phyloP scores from a whole-genome alignment of 1,140 invertebrate genomes.

The Eumeta japonica region DNA sequence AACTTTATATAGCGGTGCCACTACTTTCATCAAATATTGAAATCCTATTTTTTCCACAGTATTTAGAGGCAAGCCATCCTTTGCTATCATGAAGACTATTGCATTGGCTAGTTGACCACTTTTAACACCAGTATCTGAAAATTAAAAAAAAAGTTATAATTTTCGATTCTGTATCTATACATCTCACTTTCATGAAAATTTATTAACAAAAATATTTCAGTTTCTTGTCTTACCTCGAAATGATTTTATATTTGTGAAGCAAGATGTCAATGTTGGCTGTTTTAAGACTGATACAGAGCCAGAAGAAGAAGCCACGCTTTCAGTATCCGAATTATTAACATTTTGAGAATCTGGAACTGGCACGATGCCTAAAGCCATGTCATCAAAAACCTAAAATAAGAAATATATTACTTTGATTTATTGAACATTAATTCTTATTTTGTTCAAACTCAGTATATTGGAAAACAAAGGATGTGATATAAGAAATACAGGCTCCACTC shows the following conservation, averaged over 20 bases:
- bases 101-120: no score
- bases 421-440: constrained; percentile 7
- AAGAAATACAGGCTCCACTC: constrained; percentile 10
- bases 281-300: constrained; percentile 12
- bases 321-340: no score
- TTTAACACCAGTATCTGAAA: constrained; percentile 9
- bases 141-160: constrained; percentile 6
- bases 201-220: no score
- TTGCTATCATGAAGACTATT: no score
- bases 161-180: no score
- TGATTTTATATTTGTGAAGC: constrained; percentile 12
- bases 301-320: constrained; percentile 13
- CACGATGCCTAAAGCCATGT: constrained; percentile 4
- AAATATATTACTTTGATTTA: constrained; percentile 7
- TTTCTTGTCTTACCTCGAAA: constrained; percentile 12
- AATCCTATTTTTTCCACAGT: no score
- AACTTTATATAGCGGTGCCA: constrained; percentile 11
- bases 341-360: no score
- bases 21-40: constrained; percentile 17
- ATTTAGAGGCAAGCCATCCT: no score
- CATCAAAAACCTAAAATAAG: constrained; percentile 8
- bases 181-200: constrained; percentile 9
- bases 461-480: constrained; percentile 11
- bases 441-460: constrained; percentile 6
- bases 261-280: constrained; percentile 14